Evolutionary conservation across 2,888 invertebrate species (phyloP).

Genomic region (Ariolimax columbianus): DNA sequence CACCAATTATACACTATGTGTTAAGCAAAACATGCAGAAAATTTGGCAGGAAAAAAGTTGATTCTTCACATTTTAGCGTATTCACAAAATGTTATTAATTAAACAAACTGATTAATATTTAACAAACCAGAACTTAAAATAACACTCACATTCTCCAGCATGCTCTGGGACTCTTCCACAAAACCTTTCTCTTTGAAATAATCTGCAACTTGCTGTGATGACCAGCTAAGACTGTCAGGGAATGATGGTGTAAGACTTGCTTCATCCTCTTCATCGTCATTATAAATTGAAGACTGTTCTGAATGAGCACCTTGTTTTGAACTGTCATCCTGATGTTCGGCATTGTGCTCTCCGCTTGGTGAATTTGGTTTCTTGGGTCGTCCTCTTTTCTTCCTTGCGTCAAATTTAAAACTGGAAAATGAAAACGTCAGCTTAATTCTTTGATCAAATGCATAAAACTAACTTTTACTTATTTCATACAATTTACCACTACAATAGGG

Average conservation of each 20-base stretch:
- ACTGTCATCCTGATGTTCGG: constrained; percentile 25
- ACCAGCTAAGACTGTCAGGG: constrained; percentile 50
- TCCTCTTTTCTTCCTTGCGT: constrained; percentile 44
- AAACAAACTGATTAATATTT: too few species aligned
- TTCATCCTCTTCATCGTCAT: constrained; percentile 35
- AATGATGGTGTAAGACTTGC: not conserved
- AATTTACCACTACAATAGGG: too few species aligned
- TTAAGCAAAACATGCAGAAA: too few species aligned
- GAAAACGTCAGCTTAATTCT: not conserved
- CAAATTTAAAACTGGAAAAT: constrained; percentile 23
- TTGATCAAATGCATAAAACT: not conserved
- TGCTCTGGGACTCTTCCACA: constrained; percentile 33
- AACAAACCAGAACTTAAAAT: not conserved
- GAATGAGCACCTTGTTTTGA: constrained; percentile 37
- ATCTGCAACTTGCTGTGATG: constrained; percentile 50
- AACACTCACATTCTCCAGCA: constrained; percentile 49
- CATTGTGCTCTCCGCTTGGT: not conserved
- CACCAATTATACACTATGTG: too few species aligned
- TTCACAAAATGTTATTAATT: too few species aligned
- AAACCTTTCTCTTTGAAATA: constrained; percentile 48
- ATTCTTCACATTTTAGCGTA: too few species aligned
- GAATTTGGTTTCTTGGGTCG: constrained; percentile 41
- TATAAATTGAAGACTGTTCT: constrained; percentile 22
- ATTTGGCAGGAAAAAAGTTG: too few species aligned
- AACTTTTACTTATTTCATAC: too few species aligned